These are phyloP conservation scores for Tachina lurida DNA, from an alignment of 2,888 invertebrate species.

Conservation along the genomic window DNA sequence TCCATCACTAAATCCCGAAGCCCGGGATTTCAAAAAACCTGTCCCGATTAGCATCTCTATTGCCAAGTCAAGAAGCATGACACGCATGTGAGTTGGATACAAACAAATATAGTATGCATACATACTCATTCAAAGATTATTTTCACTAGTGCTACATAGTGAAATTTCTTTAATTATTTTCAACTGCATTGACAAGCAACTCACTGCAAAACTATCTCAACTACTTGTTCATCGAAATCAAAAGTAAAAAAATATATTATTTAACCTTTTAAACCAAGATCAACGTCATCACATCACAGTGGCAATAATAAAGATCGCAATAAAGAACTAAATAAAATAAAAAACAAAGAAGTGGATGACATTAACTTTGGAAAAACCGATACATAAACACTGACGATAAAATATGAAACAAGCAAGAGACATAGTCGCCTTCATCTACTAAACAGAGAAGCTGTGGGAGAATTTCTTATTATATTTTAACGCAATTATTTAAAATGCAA, in stretches of 20 bases:
- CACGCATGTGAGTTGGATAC: constrained; percentile 2
- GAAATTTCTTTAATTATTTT: not conserved
- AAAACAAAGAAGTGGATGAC: constrained; percentile 12
- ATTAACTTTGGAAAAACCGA: constrained; percentile 36
- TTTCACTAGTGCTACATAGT: not conserved
- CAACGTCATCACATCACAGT: constrained; percentile 35
- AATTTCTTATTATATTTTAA: constrained; percentile 64
- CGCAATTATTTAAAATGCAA: constrained; percentile 35
- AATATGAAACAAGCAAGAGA: constrained; percentile 17
- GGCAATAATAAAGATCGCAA: constrained; percentile 24
- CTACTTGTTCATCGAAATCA: constrained; percentile 8
- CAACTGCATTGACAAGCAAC: constrained; percentile 34
- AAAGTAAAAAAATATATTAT: constrained; percentile 28
- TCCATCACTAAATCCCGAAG: too few species aligned
- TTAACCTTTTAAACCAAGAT: constrained; percentile 62
- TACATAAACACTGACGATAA: constrained; percentile 32
- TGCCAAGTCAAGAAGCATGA: too few species aligned
- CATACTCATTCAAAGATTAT: constrained; percentile 7
- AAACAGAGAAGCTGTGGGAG: constrained; percentile 67
- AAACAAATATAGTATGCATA: not conserved
- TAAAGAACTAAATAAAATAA: not conserved
- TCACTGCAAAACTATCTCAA: not conserved
- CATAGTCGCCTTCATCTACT: constrained; percentile 13
- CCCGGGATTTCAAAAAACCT: too few species aligned
- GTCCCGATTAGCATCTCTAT: too few species aligned